Percentiles rank a stretch among this genome's conserved stretches.
Evolutionary conservation across 2,888 invertebrate species (phyloP).

Genomic region (Smittia sp.): DNA sequence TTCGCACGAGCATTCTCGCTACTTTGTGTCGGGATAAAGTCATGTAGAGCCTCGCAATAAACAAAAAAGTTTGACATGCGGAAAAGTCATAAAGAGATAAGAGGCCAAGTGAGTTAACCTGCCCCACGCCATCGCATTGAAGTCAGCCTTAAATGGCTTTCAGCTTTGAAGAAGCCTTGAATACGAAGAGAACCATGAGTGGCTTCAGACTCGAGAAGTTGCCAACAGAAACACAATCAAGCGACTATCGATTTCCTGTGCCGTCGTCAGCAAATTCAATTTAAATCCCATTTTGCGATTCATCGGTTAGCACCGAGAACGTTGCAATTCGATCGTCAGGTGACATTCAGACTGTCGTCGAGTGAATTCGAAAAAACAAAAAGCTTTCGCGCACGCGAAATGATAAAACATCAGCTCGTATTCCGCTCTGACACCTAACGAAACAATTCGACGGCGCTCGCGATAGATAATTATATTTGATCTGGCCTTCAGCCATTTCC

Average conservation of each 20-base stretch:
- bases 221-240: background rate
- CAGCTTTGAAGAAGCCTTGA: background rate
- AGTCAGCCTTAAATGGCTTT: background rate
- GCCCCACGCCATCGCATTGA: background rate
- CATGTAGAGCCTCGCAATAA: no score
- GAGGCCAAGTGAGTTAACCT: background rate
- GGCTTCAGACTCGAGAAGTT: background rate
- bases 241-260: background rate
- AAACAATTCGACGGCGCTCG: no score
- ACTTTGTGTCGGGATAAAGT: no score
- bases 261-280: background rate
- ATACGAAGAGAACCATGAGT: background rate
- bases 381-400: background rate
- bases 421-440: background rate
- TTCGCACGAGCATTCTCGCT: no score
- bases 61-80: background rate
- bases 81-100: background rate
- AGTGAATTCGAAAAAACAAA: background rate
- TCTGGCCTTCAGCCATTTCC: background rate
- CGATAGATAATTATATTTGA: background rate
- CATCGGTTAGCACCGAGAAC: background rate
- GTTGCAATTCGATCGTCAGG: background rate
- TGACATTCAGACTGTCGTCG: constrained; percentile 1
- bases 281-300: background rate
- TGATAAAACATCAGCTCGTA: background rate